Base-by-base conservation (phyloP, 2,888 invertebrate species). In the Rambutsinella grinnellia region DNA sequence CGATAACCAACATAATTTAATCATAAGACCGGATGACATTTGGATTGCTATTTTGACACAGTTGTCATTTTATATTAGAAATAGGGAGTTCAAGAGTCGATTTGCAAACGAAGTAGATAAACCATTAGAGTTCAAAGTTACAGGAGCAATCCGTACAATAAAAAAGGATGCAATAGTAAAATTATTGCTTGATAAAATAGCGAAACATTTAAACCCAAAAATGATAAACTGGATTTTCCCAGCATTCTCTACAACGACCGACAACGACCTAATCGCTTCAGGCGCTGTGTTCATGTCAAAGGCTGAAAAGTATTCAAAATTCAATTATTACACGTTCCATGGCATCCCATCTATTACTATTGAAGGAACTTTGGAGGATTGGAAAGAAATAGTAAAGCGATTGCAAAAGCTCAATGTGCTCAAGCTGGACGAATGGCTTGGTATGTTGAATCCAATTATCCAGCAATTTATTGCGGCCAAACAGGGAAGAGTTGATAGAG, bases 231-330 rank as follows among this genome's bases (percentile, higher is more conserved):
- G 79, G 79, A 71, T 79, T 13, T 10, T 79, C 21, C 79, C 79
- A 0, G 68, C 49, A 44, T 79, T 79, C 36, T 62, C 71, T 2
- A 79, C 79, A 27, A 79, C 79, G 1, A 76, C 76, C 0, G 56
- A 67, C 2, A 71, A 71, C 21, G 79, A 79, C 36, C 28, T 60
- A n/a, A 63, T 79, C 3, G 36, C 71, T 2, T 26, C 47, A 26
- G 79, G 79, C 8, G 71, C 67, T 1, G 66, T 79, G 5, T 79
- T 79, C 23, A 79, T 79, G 79, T 76, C 79, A 3, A 27, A 71
- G 0, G 71, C 76, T 71, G 76, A 79, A 57, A 71, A 79, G 17
- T 76, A 79, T 65, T 76, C 76, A 46, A 56, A 72, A 19, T 79
- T 68, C 61, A 49, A 47, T 23, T 68, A 8, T 21, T 15, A 47